Conservation (phyloP, 2,888 invertebrate genomes). For the Graphium colonna region DNA sequence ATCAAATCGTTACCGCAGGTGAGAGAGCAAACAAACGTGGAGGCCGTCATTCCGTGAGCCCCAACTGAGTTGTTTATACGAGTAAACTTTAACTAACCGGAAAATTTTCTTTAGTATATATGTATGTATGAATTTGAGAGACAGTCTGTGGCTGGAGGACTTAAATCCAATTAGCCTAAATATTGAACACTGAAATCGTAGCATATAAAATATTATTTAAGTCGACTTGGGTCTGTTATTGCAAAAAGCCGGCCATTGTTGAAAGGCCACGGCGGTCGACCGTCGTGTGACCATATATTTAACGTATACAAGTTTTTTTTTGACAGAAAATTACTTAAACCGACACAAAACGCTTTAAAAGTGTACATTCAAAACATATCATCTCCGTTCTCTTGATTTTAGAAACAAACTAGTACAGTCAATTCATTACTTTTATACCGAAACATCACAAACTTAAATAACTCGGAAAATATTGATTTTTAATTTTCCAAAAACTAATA, state of each 20-base stretch:
- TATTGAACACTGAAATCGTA: constrained; percentile 36
- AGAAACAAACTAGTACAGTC: no score
- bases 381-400: no score
- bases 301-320: no score
- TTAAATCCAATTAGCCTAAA: constrained; percentile 38
- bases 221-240: constrained; percentile 19
- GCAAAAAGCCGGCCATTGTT: constrained; percentile 21
- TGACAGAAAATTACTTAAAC: no score
- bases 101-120: constrained; percentile 15
- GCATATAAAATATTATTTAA: constrained; percentile 34
- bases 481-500: no score
- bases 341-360: no score
- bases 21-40: constrained; percentile 7
- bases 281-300: constrained; percentile 9
- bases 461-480: no score
- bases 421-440: no score
- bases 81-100: constrained; percentile 26
- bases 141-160: constrained; percentile 12
- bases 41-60: neutral
- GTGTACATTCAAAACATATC: no score
- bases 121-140: neutral
- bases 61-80: constrained; percentile 17
- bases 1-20: no score
- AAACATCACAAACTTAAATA: no score
- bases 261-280: constrained; percentile 19